Conservation (phyloP, 2,888 invertebrate species). For the Sarcophaga variegata region DNA sequence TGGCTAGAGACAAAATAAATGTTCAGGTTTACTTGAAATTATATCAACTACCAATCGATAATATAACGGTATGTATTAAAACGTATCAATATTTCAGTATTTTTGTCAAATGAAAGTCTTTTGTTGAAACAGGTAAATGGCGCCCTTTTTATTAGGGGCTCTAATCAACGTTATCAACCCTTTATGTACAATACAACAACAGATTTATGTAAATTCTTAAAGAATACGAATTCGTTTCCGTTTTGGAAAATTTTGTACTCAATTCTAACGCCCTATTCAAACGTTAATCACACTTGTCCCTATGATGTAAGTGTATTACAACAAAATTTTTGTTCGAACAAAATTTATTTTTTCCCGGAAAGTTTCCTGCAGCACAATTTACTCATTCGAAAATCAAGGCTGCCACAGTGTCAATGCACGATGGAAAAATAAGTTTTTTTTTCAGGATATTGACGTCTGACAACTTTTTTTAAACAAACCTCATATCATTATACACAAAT, state of each 20-base stretch:
- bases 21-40: not conserved
- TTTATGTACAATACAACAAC: slow-evolving; percentile 19
- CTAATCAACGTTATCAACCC: not conserved
- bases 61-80: not conserved
- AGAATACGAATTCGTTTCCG: not conserved
- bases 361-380: no score
- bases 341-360: no score
- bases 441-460: no score
- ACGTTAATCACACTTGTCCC: slow-evolving; percentile 40
- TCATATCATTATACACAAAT: no score
- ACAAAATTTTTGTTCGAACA: no score
- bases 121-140: not conserved
- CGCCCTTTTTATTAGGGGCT: not conserved
- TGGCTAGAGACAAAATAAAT: slow-evolving; percentile 11
- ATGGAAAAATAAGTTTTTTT: no score
- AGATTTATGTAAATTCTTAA: slow-evolving; percentile 20
- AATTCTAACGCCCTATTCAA: not conserved
- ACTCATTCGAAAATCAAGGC: no score
- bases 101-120: not conserved
- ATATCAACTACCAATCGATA: not conserved
- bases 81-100: not conserved
- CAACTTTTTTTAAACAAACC: no score
- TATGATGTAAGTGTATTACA: slow-evolving; percentile 24
- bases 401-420: no score
- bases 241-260: slow-evolving; percentile 24